Base-by-base conservation (phyloP, 1,140 invertebrate species). In the Octopus sinensis region DNA sequence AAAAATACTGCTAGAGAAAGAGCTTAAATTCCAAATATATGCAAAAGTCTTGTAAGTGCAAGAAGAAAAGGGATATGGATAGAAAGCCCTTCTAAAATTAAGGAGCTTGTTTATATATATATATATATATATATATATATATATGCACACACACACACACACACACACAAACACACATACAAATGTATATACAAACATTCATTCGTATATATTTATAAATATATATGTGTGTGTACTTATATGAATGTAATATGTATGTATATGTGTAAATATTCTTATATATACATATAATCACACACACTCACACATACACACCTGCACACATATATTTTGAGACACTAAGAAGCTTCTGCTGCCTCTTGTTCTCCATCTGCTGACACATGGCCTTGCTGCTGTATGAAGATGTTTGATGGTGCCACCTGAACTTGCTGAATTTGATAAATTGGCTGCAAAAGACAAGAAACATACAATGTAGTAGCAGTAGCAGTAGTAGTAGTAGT, bases 381-480 rank as follows among this genome's bases (percentile, higher is more conserved):
- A 52, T 52, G 43, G 7, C 23, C 76, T 17, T n/a, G 43, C 52
- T 77, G 76, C 43, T 77, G 76, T 6, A 77, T 77, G 43, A 77
- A 77, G 9, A 77, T 77, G 43, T 77, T n/a, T 51, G 23, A 51
- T 77, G 76, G 76, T 6, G 52, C 76, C 6, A 53, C 76, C 7
- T 51, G 76, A 6, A 77, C 76, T 17, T 77, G 76, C 17, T 77
- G 76, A 17, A 77, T 77, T 53, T 77, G 76, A 77, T 77, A 77
- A 6, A 77, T 51, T 23, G 76, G 76, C 76, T 77, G 76, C 5
- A 77, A 77, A 43, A 77, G 17, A 52, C 4, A 77, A 77, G 30
- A 51, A 51, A 13, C 62, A 68, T 13, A 68, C 12, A 12, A 13
- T 68, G 2, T 68, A 68, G n/a, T 13, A 68, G n/a, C 3, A 12